These are phyloP conservation scores for Trichogramma pretiosum DNA, from an alignment of 1,140 invertebrate species.

Conservation along the genomic window DNA sequence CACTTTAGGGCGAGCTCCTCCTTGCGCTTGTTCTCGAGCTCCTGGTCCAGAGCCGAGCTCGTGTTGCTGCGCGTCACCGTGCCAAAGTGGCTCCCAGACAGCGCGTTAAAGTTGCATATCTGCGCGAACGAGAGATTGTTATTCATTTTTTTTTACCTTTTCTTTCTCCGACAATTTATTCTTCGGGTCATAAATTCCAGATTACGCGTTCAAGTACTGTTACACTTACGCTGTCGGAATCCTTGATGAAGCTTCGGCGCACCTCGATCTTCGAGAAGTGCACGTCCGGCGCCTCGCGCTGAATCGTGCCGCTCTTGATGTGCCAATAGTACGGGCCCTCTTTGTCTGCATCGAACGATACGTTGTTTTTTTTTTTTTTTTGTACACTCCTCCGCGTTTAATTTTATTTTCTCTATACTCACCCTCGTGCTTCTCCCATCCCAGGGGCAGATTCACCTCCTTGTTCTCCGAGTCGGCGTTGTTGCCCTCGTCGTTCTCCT, in stretches of 20 bases:
- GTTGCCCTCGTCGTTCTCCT: constrained; percentile 42
- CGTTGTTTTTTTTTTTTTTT: too few relatives aligned
- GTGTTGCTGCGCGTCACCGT: constrained; percentile 69
- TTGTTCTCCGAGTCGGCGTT: constrained; percentile 43
- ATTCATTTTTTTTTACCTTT: neutral
- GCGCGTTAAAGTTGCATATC: constrained; percentile 45
- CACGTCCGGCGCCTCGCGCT: constrained; percentile 73
- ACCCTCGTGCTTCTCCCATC: constrained; percentile 93
- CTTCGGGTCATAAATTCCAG: too few relatives aligned
- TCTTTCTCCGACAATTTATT: too few relatives aligned
- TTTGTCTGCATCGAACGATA: constrained; percentile 60
- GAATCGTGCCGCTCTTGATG: constrained; percentile 94
- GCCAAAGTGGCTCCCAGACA: constrained; percentile 49
- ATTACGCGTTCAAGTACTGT: too few relatives aligned
- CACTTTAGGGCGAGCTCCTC: constrained; percentile 70
- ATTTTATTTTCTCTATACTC: constrained; percentile 9
- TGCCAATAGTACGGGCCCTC: constrained; percentile 96
- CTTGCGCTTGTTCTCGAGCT: constrained; percentile 59
- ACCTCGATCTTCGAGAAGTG: constrained; percentile 42
- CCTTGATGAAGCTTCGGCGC: constrained; percentile 47
- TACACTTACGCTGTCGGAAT: constrained; percentile 49
- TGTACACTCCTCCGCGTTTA: neutral
- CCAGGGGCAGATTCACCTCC: constrained; percentile 60
- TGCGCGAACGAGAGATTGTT: constrained; percentile 14
- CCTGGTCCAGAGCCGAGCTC: constrained; percentile 64